These are phyloP conservation scores for Drosophila fungiperda DNA, from an alignment of 2,888 invertebrate species.

Conservation along the genomic window DNA sequence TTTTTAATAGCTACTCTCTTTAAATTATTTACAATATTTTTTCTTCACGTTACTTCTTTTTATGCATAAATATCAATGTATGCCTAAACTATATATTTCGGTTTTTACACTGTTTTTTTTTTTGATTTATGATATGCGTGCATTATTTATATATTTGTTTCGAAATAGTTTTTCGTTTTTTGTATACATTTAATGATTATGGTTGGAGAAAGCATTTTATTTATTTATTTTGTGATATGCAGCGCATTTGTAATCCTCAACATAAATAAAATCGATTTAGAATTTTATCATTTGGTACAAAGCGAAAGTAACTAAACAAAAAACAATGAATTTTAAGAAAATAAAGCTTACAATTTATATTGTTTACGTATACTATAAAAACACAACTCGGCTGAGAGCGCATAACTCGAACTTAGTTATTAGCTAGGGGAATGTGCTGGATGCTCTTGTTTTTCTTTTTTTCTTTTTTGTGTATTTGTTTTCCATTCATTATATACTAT, in stretches of 20 bases:
- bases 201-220: constrained; percentile 60
- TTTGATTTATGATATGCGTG: constrained; percentile 74
- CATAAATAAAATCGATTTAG: not conserved
- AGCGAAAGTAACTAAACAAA: constrained; percentile 18
- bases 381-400: constrained; percentile 33
- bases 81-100: constrained; percentile 41
- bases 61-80: constrained; percentile 46
- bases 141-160: constrained; percentile 44
- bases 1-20: constrained; percentile 53
- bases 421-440: constrained; percentile 39
- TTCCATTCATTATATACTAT: constrained; percentile 4
- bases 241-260: constrained; percentile 32
- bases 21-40: constrained; percentile 61
- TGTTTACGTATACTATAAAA: constrained; percentile 10
- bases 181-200: constrained; percentile 65
- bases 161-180: constrained; percentile 8
- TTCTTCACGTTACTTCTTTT: constrained; percentile 28
- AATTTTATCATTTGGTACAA: constrained; percentile 35
- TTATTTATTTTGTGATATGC: constrained; percentile 60
- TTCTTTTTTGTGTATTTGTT: not conserved
- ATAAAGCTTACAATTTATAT: constrained; percentile 2
- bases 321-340: constrained; percentile 13
- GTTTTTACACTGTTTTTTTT: constrained; percentile 65
- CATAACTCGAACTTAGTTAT: constrained; percentile 27
- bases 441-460: constrained; percentile 2